phyloP scores from a whole-genome alignment of 2,113 vertebrate species.

The Rhodinocichla rosea region DNA sequence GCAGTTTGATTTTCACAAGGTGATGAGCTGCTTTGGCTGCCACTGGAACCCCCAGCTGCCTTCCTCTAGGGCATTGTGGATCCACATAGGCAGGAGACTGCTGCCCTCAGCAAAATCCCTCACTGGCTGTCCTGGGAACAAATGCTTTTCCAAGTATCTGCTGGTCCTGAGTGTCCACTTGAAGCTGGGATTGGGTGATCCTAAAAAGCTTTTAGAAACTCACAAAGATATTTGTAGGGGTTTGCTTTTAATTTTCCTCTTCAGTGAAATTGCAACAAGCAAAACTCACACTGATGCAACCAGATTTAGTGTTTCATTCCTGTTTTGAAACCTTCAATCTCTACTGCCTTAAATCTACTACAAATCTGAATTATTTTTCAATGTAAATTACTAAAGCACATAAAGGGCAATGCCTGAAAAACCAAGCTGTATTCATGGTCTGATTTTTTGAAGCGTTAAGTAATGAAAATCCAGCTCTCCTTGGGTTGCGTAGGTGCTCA shows the following conservation, averaged over 20 bases:
- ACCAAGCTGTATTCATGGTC: neutral
- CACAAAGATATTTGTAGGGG: neutral
- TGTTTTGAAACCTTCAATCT: neutral
- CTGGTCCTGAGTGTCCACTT: neutral
- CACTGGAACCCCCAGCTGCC: neutral
- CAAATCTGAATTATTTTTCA: neutral
- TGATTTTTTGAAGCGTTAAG: neutral
- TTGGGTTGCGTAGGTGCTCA: neutral
- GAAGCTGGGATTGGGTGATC: neutral
- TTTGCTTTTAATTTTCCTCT: neutral
- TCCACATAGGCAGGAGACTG: neutral
- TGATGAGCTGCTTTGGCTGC: neutral
- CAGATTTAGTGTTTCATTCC: neutral
- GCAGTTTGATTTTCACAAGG: neutral
- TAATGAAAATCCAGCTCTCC: neutral
- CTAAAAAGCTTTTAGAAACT: neutral
- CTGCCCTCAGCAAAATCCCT: neutral
- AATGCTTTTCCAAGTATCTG: neutral
- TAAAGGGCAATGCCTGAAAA: neutral
- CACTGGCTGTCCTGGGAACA: fast-evolving
- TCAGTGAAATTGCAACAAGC: neutral
- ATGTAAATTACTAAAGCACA: neutral
- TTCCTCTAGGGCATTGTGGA: neutral
- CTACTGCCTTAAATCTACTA: neutral
- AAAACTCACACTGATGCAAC: neutral